Conservation (phyloP, 2,797 vertebrate genomes). For the Pseudomugil gertrudae region DNA sequence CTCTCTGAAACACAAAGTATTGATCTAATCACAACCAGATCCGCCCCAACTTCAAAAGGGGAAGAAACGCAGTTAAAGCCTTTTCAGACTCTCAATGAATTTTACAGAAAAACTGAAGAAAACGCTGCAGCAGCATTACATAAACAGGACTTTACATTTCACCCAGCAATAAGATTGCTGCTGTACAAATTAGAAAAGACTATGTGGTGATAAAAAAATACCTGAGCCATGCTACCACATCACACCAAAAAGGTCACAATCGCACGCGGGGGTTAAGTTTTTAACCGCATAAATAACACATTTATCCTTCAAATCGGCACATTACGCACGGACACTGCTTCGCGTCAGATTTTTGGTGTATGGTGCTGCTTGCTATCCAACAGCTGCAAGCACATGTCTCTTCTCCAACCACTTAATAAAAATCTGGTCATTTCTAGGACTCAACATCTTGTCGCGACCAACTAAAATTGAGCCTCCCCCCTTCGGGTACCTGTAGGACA, state of each 20-base stretch:
- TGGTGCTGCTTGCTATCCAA: neutral
- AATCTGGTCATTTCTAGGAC: neutral
- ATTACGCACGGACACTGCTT: slow-evolving; percentile 33
- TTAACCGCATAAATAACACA: slow-evolving; percentile 30
- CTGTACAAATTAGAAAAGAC: slow-evolving; percentile 6
- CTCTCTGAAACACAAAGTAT: slow-evolving; percentile 93
- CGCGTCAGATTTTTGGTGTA: slow-evolving; percentile 26
- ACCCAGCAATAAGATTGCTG: slow-evolving; percentile 29
- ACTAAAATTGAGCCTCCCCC: slow-evolving; percentile 30
- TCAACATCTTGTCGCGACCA: slow-evolving; percentile 26
- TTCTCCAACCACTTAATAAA: neutral
- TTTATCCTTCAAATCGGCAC: slow-evolving; percentile 15
- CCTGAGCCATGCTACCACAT: slow-evolving; percentile 10
- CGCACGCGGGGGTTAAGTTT: slow-evolving; percentile 2
- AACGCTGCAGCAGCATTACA: slow-evolving; percentile 65
- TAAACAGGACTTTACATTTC: slow-evolving; percentile 46
- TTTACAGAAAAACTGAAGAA: slow-evolving; percentile 52
- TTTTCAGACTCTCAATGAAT: slow-evolving; percentile 82
- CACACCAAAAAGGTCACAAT: slow-evolving; percentile 6
- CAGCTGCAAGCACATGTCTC: slow-evolving; percentile 27
- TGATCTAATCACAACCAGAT: slow-evolving; percentile 97
- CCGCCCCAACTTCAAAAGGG: slow-evolving; percentile 92
- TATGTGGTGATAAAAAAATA: slow-evolving; percentile 9
- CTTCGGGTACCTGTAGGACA: slow-evolving; percentile 54
- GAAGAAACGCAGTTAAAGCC: slow-evolving; percentile 78